Evolutionary conservation across 2,113 vertebrate species (phyloP).

Genomic region (Rafetus swinhoei): DNA sequence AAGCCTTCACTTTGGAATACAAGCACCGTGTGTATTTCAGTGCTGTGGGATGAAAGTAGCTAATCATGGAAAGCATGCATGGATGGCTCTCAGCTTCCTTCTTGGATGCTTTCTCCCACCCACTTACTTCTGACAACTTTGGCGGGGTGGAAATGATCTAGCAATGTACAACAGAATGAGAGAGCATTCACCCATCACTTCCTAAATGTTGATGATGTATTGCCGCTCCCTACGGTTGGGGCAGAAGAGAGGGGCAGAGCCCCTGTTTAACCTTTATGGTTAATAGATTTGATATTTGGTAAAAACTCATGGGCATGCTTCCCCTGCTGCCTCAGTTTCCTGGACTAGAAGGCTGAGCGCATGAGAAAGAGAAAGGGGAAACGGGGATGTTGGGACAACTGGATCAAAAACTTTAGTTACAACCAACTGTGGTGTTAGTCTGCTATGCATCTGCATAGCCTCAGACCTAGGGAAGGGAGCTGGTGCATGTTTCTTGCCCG

Average conservation of each 20-base stretch:
- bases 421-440: not conserved
- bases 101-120: not conserved
- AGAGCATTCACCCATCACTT: not conserved
- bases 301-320: not conserved
- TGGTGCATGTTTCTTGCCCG: not conserved
- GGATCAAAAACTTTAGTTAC: not conserved
- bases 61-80: not conserved
- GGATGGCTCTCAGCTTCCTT: not conserved
- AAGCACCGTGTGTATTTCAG: not conserved
- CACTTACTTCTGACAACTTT: constrained; percentile 10
- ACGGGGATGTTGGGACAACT: not conserved
- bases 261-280: not conserved
- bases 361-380: not conserved
- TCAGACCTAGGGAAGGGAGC: not conserved
- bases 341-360: not conserved
- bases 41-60: not conserved
- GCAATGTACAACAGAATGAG: not conserved
- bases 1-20: not conserved
- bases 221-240: not conserved
- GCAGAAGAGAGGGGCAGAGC: not conserved
- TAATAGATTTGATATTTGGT: not conserved
- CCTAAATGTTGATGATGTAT: not conserved
- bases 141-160: not conserved
- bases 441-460: not conserved
- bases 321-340: not conserved